These are phyloP conservation scores for Camptogramma bilineatum DNA, from an alignment of 2,888 invertebrate genomes.

Conservation along the genomic window DNA sequence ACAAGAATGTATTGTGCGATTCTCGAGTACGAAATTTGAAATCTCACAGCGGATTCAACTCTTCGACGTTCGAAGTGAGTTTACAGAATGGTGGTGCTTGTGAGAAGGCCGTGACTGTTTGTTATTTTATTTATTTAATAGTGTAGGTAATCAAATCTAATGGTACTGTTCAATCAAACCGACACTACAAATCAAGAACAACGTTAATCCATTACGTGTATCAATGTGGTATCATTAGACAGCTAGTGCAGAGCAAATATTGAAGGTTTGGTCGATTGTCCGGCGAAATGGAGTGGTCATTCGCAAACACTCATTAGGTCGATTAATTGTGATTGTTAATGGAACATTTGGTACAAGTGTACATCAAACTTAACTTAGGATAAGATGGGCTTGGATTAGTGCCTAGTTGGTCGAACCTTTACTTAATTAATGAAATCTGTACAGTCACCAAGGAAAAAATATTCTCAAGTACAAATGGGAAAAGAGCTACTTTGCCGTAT, in stretches of 20 bases:
- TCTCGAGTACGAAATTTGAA: too few species aligned
- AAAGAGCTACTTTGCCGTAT: too few species aligned
- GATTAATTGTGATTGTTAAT: conserved; percentile 82
- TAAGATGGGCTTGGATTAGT: conserved; percentile 22
- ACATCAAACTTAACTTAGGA: conserved; percentile 53
- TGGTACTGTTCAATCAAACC: not conserved
- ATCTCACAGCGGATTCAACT: too few species aligned
- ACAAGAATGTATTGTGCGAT: too few species aligned
- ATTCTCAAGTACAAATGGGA: too few species aligned
- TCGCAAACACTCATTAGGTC: conserved; percentile 78
- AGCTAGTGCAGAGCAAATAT: conserved; percentile 75
- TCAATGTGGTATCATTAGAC: conserved; percentile 75
- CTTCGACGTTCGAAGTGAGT: too few species aligned
- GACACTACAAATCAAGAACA: conserved; percentile 22
- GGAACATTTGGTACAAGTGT: conserved; percentile 67
- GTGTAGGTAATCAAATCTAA: not conserved
- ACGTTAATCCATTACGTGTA: conserved; percentile 38
- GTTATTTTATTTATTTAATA: not conserved
- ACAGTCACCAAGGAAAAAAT: too few species aligned
- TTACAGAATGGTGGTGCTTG: too few species aligned
- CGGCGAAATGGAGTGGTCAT: conserved; percentile 71
- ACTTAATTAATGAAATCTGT: too few species aligned
- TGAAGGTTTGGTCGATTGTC: conserved; percentile 70
- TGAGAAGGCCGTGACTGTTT: too few species aligned
- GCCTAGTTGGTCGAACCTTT: conserved; percentile 2